Evolutionary conservation across 2,888 invertebrate genomes (phyloP), one percentile per base, ranked within the genome.

Genomic region (Yponomeuta malinellus): DNA sequence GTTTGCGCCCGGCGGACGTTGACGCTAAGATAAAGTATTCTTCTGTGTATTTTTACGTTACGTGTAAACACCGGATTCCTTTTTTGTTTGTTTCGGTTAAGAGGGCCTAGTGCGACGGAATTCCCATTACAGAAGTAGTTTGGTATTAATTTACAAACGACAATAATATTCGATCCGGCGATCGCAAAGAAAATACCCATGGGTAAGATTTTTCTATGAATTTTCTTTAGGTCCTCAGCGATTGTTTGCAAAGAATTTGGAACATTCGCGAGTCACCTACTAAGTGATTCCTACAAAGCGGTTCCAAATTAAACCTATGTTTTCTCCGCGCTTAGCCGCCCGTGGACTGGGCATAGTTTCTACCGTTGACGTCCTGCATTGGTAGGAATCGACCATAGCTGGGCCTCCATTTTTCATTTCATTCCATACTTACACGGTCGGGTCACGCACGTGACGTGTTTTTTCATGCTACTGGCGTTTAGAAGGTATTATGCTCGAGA

Each of bases 1-100:
- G 67, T 69, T 63, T 71, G 71, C 71, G 69, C 72, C 70, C 68
- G 65, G 63, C 69, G 70, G 31, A 70, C 10, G 3, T 59, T 48
- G 69, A 52, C 31, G 31, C 63, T 48, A 63, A 52, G 59, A 64
- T 68, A 23, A 9, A 48, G 4, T 15, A 23, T 68, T 48, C 31
- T 48, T 68, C 10, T 48, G n/a, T 29, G 12, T 31, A 12, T 31
- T 31, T 65, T 65, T 63, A 63, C 63, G 9, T 63, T 63, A 29
- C 63, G 15, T 63, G 63, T 63, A 23, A 63, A 29, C 63, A 29
- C 23, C 29, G 63, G 1, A n/a, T 63, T 63, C 63, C 29, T 29
- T 63, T 63, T n/a, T 63, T n/a, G 2, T 63, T 9, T 63, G 63
- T n/a, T 63, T 12, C n/a, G 63, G 29, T 29, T 63, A 63, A n/a